Conservation (phyloP, 1,140 invertebrate species). For the Drosophila grimshawi region DNA sequence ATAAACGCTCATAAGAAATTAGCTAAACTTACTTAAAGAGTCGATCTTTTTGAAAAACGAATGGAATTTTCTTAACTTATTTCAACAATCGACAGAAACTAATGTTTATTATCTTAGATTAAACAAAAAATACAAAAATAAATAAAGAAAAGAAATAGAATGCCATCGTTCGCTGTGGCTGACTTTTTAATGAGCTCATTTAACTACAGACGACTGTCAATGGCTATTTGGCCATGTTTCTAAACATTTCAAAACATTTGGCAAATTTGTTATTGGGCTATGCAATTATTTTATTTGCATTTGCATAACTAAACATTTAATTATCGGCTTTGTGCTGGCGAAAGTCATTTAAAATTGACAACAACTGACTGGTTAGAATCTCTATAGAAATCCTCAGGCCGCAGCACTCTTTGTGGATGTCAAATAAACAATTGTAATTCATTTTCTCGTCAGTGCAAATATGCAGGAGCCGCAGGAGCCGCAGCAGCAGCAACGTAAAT, state of each 20-base stretch:
- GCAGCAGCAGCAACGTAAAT: constrained; percentile 39
- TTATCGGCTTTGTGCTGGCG: constrained; percentile 56
- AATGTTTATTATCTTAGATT: too few relatives aligned
- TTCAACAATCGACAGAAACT: too few relatives aligned
- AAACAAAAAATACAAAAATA: too few relatives aligned
- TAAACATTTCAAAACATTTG: constrained; percentile 6
- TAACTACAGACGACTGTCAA: background rate
- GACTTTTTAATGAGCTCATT: constrained; percentile 2
- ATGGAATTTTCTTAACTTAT: too few relatives aligned
- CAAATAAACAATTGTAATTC: constrained; percentile 66
- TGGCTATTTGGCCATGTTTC: constrained; percentile 4
- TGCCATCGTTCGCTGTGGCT: background rate
- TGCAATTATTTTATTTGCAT: constrained; percentile 41
- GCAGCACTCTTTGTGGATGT: background rate
- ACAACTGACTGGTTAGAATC: constrained; percentile 33
- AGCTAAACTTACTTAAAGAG: too few relatives aligned
- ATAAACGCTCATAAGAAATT: too few relatives aligned
- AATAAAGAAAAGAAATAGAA: background rate
- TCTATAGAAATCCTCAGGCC: background rate
- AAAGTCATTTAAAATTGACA: constrained; percentile 72
- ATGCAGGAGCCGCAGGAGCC: constrained; percentile 29
- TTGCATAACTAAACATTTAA: constrained; percentile 70
- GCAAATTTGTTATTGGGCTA: constrained; percentile 33
- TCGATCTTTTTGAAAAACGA: too few relatives aligned
- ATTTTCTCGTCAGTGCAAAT: constrained; percentile 65